Evolutionary conservation across 2,113 vertebrate species (phyloP), one percentile per base, ranked within the genome.

Genomic region (Myodes glareolus): DNA sequence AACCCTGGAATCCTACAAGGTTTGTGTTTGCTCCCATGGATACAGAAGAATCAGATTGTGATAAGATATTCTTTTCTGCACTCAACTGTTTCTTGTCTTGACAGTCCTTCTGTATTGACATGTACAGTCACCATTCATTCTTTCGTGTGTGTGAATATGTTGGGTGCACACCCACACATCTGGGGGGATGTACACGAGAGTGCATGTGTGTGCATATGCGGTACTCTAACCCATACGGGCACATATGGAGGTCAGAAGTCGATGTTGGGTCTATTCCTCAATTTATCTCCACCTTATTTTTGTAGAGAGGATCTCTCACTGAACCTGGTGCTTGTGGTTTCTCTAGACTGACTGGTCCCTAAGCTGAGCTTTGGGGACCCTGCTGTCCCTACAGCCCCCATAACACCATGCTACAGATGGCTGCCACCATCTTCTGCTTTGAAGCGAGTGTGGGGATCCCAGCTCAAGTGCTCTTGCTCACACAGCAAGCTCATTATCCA

Each of bases 61-160:
- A 13, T 4, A 75, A 17, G 42, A 1, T 14, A 9, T 63, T 10
- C 27, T 2, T 2, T 25, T 13, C 70, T 36, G 1, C 0, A 1
- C 10, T n/a, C 13, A 12, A 4, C 3, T 19, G 5, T 81, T 9
- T 27, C 19, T 29, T 17, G 5, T 25, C 47, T 0, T 13, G n/a
- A 76, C 10, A 23, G 1, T 7, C 11, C 5, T 36, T 10, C 36
- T 12, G 0, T 36, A 2, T n/a, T 1, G 55, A 42, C 9, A 1
- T 2, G 0, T 0, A 4, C 33, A 1, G 2, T 10, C 0, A 19
- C 3, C 17, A 0, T n/a, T 77, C 27, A n/a, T 33, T 72, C 45
- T 88, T 55, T 39, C 14, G 7, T 50, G 19, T 68, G 23, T 61
- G 52, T 61, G 36, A 16, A 82, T 27, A 82, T 61, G 25, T 36